Evolutionary conservation across 2,113 vertebrate species (phyloP), one percentile per base, ranked within the genome.

Genomic region (Hyla sarda): DNA sequence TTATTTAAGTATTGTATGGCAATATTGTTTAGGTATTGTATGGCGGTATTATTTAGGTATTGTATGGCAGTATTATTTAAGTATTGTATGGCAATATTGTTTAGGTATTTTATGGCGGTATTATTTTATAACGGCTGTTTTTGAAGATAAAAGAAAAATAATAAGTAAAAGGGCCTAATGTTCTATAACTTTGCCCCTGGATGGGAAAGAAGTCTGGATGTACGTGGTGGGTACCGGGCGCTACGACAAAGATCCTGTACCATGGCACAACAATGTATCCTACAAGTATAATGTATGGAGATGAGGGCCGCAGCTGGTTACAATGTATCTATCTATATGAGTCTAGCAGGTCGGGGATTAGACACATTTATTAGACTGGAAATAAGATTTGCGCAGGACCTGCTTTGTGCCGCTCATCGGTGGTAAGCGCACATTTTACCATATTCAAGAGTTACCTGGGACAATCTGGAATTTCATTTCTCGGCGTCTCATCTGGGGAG

Each of bases 401-500:
- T 0, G 52, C 41, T 58, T 60, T 75, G 23, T 62, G 23, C 10
- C 5, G 34, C 54, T 56, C 6, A n/a, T 67, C 73, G 52, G 21
- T 0, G 14, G 25, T 74, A 58, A 83, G 71, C 7, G 50, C 28
- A 5, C 47, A 58, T 74, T 83, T 41, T 74, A 34, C 32, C 52
- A 41, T 34, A 41, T 84, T 84, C n/a, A 37, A 30, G n/a, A 52
- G 23, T 19, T 78, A 34, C 48, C 45, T 37, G 25, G n/a, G 58
- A 58, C 48, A 28, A 41, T 73, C 41, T 32, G 30, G 45, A 28
- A 50, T 76, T 23, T 79, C 34, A 58, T 76, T 85, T 85, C 60
- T 77, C 17, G 76, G 37, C 23, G 62, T 37, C 76, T 72, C 54
- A 37, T 80, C 84, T 56, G 65, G 32, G 65, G 62, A 79, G 60